Conservation (phyloP, 2,888 invertebrate species). For the Taenaris catops region DNA sequence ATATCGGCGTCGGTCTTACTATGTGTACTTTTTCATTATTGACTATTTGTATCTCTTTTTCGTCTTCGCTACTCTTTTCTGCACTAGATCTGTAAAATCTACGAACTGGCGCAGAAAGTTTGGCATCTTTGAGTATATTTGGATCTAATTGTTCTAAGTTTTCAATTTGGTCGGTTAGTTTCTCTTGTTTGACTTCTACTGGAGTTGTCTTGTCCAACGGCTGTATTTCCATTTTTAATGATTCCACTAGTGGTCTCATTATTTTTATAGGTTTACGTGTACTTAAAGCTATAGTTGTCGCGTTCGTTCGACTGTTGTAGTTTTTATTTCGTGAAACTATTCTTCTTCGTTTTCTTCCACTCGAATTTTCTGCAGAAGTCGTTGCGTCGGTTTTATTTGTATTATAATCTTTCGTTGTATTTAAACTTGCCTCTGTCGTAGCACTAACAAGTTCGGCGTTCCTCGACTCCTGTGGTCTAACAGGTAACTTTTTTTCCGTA, state of each 20-base stretch:
- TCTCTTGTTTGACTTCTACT: slow-evolving; percentile 41
- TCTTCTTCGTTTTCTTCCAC: slow-evolving; percentile 52
- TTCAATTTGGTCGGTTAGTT: slow-evolving; percentile 51
- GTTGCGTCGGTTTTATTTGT: slow-evolving; percentile 3
- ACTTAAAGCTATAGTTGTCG: no score
- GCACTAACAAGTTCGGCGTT: slow-evolving; percentile 45
- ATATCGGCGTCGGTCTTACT: slow-evolving; percentile 50
- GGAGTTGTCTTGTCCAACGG: slow-evolving; percentile 36
- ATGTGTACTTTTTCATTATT: slow-evolving; percentile 66
- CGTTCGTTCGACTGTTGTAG: slow-evolving; percentile 28
- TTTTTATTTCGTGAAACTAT: slow-evolving; percentile 47
- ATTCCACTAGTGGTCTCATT: slow-evolving; percentile 39
- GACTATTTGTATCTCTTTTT: slow-evolving; percentile 49
- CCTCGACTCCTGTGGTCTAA: slow-evolving; percentile 31
- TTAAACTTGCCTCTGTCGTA: slow-evolving; percentile 48
- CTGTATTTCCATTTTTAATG: slow-evolving; percentile 51
- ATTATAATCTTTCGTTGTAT: slow-evolving; percentile 23
- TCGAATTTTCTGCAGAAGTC: slow-evolving; percentile 35
- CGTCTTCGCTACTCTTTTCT: slow-evolving; percentile 35
- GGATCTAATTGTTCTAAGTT: slow-evolving; percentile 38
- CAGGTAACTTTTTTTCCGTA: slow-evolving; percentile 28
- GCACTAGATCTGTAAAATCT: slow-evolving; percentile 65
- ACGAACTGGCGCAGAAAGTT: slow-evolving; percentile 42
- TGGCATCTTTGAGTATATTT: slow-evolving; percentile 33
- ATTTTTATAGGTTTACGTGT: slow-evolving; percentile 27